Evolutionary conservation across 2,113 vertebrate genomes (phyloP).

Genomic region (Cepphus grylle): DNA sequence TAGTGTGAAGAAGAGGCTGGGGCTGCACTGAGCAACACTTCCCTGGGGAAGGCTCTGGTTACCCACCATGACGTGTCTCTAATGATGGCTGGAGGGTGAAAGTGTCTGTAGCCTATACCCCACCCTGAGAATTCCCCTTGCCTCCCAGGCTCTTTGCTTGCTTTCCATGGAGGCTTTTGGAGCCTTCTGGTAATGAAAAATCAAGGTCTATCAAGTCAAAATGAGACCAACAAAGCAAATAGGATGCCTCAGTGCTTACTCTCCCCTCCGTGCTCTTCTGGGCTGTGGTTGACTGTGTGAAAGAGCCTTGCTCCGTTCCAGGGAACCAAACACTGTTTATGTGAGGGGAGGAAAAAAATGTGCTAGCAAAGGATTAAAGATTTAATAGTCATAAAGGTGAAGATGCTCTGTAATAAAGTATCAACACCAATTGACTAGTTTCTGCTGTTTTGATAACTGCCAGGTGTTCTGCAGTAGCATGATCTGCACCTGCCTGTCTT

Average conservation of each 20-base stretch:
- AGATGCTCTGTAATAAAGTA: conserved; percentile 6
- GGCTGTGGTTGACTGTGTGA: neutral
- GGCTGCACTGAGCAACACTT: neutral
- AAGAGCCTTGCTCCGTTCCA: neutral
- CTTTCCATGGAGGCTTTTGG: neutral
- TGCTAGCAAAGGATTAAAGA: conserved; percentile 10
- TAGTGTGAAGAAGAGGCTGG: neutral
- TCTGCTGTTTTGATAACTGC: neutral
- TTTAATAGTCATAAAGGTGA: neutral
- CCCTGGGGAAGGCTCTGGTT: neutral
- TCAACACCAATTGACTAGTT: neutral
- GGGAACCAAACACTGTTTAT: neutral
- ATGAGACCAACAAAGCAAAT: conserved; percentile 17
- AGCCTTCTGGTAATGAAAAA: neutral
- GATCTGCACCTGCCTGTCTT: neutral
- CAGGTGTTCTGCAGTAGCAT: conserved; percentile 13
- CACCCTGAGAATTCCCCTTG: conserved; percentile 29
- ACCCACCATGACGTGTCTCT: neutral
- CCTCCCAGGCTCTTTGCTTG: neutral
- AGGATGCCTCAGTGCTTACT: neutral
- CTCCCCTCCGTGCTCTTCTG: neutral
- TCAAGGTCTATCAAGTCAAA: neutral
- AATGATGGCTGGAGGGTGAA: neutral
- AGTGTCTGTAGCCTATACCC: fast-evolving
- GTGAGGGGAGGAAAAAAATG: neutral